These are phyloP conservation scores for Heliconius erato DNA, from an alignment of 2,888 invertebrate species.

Conservation along the genomic window DNA sequence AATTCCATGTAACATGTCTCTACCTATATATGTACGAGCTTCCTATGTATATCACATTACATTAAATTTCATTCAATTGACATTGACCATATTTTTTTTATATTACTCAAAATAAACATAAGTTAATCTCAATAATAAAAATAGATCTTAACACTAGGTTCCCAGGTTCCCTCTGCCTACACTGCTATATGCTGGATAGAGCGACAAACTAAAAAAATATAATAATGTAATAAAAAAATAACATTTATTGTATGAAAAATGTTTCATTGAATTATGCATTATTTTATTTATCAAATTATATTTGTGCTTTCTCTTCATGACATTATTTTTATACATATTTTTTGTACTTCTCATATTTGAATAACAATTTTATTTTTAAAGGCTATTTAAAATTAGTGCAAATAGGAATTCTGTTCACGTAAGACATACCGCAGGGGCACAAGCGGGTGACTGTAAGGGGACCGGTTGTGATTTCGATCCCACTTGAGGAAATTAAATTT, in stretches of 20 bases:
- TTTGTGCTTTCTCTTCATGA: no score
- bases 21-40: background rate
- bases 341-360: background rate
- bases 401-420: background rate
- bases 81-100: background rate
- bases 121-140: background rate
- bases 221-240: background rate
- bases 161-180: no score
- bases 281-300: no score
- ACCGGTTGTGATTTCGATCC: background rate
- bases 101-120: background rate
- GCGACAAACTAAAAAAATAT: no score
- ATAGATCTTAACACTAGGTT: background rate
- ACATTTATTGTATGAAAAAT: no score
- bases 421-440: background rate
- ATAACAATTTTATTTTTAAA: no score
- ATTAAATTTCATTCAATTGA: background rate
- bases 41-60: background rate
- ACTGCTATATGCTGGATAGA: no score
- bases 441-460: background rate
- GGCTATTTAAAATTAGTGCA: no score
- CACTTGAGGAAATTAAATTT: background rate
- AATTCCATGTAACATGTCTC: background rate
- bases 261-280: background rate
- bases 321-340: background rate